Evolutionary conservation across 2,797 vertebrate genomes (phyloP), one percentile per base, ranked within the genome.

Genomic region (Cyclura pinguis): DNA sequence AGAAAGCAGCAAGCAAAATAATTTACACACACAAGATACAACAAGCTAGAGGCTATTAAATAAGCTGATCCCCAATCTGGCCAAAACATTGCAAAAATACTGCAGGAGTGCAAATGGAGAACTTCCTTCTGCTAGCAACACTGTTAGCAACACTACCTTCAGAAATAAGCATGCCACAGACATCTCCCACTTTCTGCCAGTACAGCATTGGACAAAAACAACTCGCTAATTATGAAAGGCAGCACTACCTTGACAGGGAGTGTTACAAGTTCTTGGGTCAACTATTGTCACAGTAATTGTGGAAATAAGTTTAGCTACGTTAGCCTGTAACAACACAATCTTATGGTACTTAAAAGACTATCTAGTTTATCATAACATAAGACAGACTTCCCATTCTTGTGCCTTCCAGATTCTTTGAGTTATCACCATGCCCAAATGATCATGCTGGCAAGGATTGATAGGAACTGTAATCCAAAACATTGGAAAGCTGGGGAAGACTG

Each of bases 91-190:
- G 90, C 0, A 90, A 85, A 91, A 12, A 67, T 80, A 85, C 82
- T 88, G 93, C 89, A 84, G 57, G 88, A 92, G 91, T 92, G 88
- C 77, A 90, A 94, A 47, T 29, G 47, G 22, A 82, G 20, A 52
- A 84, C 4, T 72, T 84, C 20, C n/a, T 35, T 69, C 32, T 47
- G 6, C 32, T 62, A 59, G 13, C 2, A 47, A 74, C 32, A 62
- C 20, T 62, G 14, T 81, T n/a, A 24, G 42, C 59, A 57, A 80
- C 13, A 73, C 69, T 5, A 38, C 35, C n/a, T 83, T 74, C 24
- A 83, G 32, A 87, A 87, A 67, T 27, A 77, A 27, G 20, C 9
- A 35, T 67, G 27, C n/a, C 32, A 52, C 62, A 83, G 29, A 67
- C n/a, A 14, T 13, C 29, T 73, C 8, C 32, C 77, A 62, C 4